Evolutionary conservation across 2,888 invertebrate genomes (phyloP), one percentile per base, ranked within the genome.

Genomic region (Tortrix viridana): DNA sequence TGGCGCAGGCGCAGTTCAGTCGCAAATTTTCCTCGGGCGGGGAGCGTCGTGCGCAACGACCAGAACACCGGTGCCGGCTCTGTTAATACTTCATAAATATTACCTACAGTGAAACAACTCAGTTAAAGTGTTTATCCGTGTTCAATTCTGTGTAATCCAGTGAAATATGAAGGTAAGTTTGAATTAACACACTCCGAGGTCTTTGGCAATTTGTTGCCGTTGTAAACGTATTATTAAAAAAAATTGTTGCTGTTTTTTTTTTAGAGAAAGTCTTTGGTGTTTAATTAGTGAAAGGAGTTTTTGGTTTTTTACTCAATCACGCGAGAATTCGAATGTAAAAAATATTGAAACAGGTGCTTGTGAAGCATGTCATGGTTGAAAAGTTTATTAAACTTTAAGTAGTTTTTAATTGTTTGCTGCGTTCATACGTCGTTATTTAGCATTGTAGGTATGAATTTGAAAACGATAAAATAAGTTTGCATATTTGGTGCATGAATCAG

Each of bases 261-360:
- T 16, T 3, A 22, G 46, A 16, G 12, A 6, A 41, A 18, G 23
- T 26, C 19, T 20, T 32, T 50, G 57, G 62, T 50, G 48, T 32
- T 50, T 58, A 38, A 43, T 57, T 37, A 57, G 54, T 49, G 61
- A 62, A 62, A 57, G 60, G 52, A 52, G 47, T 22, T 47, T 60
- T 52, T 38, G 47, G 19, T 41, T 12, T 50, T 50, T 60, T 48
- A 57, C 37, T 19, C 62, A 47, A 57, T 62, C 62, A 57, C n/a
- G 62, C 56, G 46, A 41, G 37, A 38, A 41, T 52, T 38, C 5
- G 50, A 56, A 38, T 32, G 37, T 20, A 54, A 48, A 56, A 55
- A 22, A 18, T 43, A 37, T 22, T 43, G 26, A 26, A 60, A 19
- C 18, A 22, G 20, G 23, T 48, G 49, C 41, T 44, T 49, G 49